phyloP scores from a whole-genome alignment of 1,140 invertebrate species.

The Aricia agestis region DNA sequence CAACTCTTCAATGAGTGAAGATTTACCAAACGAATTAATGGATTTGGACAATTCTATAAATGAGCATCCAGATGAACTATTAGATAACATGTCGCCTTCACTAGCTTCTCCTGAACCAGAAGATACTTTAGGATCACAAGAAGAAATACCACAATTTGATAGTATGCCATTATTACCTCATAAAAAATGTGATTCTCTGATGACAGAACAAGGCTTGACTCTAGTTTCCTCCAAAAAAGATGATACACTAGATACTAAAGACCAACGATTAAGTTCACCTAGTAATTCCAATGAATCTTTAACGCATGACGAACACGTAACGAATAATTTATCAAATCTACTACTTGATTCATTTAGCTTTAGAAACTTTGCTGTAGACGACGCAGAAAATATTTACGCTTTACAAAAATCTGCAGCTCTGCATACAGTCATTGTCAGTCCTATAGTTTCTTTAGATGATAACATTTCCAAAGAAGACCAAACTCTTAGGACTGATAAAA shows the following conservation, averaged over 20 bases:
- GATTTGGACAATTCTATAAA: slow-evolving; percentile 47
- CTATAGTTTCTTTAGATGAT: neutral
- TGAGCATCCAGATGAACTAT: slow-evolving; percentile 50
- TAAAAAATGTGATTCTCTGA: slow-evolving; percentile 20
- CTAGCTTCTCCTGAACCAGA: slow-evolving; percentile 59
- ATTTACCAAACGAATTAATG: slow-evolving; percentile 49
- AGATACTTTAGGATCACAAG: slow-evolving; percentile 26
- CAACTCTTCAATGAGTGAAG: slow-evolving; percentile 49
- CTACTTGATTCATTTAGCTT: slow-evolving; percentile 57
- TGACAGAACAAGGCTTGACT: neutral
- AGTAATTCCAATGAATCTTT: neutral
- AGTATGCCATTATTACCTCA: neutral
- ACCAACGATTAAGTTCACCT: neutral
- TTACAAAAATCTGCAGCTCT: slow-evolving; percentile 23
- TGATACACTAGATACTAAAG: neutral
- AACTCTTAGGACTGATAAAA: neutral
- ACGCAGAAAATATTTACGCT: slow-evolving; percentile 49
- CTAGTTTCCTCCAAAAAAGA: neutral
- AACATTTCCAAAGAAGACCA: neutral
- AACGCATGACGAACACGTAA: neutral
- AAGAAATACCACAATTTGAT: neutral
- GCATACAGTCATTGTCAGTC: neutral
- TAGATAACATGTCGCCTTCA: slow-evolving; percentile 52
- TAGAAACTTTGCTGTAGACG: slow-evolving; percentile 47
- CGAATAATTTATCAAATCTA: slow-evolving; percentile 38